Conservation (phyloP, 2,797 vertebrate species). For the Anolis apletophallus region DNA sequence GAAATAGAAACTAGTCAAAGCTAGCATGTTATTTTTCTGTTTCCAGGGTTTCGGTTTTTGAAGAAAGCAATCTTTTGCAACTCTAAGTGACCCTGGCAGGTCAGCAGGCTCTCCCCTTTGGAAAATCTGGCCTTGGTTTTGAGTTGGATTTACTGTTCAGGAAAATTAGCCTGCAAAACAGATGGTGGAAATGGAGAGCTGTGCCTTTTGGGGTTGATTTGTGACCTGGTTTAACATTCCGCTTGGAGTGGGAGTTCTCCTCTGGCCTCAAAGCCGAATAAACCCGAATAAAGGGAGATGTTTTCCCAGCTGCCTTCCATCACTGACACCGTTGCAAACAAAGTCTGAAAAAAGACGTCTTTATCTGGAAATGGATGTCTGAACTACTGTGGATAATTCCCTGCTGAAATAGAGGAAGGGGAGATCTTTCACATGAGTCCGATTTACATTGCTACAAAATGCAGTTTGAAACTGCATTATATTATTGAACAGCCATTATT, state of each 20-base stretch:
- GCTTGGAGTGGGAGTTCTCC: constrained; percentile 64
- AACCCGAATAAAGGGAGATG: constrained; percentile 34
- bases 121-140: constrained; percentile 72
- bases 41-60: neutral
- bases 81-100: constrained; percentile 3
- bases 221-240: constrained; percentile 69
- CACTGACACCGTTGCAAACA: constrained; percentile 65
- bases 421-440: neutral
- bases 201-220: constrained; percentile 69
- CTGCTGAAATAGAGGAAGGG: neutral
- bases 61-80: neutral
- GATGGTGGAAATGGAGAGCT: constrained; percentile 68
- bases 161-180: constrained; percentile 73
- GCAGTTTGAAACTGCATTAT: too few relatives aligned
- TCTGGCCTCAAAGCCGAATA: constrained; percentile 67
- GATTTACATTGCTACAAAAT: too few relatives aligned
- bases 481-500: too few relatives aligned
- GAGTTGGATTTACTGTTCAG: constrained; percentile 64
- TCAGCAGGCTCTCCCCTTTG: constrained; percentile 19
- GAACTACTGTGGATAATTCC: constrained; percentile 49
- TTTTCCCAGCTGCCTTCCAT: constrained; percentile 77
- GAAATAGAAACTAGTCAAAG: neutral
- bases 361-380: constrained; percentile 49
- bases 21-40: neutral
- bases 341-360: constrained; percentile 46